phyloP scores from a whole-genome alignment of 2,888 invertebrate species.

The Penaeus monodon region DNA sequence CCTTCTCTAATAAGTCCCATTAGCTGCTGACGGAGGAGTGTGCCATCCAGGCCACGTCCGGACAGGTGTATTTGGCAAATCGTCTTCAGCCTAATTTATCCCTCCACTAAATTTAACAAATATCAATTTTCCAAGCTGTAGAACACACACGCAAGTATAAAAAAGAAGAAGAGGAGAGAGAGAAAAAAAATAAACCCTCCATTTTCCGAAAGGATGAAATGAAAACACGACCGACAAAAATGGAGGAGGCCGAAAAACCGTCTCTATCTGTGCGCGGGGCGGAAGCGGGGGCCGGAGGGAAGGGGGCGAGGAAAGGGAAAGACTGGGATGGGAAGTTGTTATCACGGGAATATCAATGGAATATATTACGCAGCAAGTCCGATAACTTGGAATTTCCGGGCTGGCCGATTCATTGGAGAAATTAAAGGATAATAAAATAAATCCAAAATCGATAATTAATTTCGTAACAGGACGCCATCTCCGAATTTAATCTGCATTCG shows the following conservation, averaged over 20 bases:
- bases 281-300: neutral
- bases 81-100: neutral
- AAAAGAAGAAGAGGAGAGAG: neutral
- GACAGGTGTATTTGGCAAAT: conserved; percentile 30
- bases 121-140: conserved; percentile 9
- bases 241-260: neutral
- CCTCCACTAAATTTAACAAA: conserved; percentile 5
- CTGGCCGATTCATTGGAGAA: too few species aligned
- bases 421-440: too few species aligned
- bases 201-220: conserved; percentile 26
- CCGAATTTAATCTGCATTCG: too few species aligned
- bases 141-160: conserved; percentile 6
- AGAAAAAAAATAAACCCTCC: neutral
- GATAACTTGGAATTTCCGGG: too few species aligned
- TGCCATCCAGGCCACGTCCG: too few species aligned
- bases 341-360: too few species aligned
- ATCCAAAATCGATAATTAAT: too few species aligned
- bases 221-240: neutral
- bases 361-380: too few species aligned
- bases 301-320: too few species aligned
- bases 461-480: too few species aligned
- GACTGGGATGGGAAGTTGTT: too few species aligned
- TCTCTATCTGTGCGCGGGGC: neutral
- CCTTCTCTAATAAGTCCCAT: conserved; percentile 28
- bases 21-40: neutral